phyloP scores from a whole-genome alignment of 2,113 vertebrate genomes.

The Apeltes quadracus region DNA sequence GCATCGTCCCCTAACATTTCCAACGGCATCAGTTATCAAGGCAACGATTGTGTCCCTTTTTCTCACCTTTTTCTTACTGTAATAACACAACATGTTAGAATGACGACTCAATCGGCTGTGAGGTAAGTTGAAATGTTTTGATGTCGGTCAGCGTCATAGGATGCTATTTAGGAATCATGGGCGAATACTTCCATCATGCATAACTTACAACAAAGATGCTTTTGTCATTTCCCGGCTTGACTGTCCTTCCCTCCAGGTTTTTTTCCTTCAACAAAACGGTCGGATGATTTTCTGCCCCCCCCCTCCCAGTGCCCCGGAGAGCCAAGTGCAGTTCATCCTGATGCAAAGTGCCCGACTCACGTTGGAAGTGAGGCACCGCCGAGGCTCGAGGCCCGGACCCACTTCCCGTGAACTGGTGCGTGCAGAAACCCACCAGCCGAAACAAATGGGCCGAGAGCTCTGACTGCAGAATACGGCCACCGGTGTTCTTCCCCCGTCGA shows the following conservation, averaged over 20 bases:
- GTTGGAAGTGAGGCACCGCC: conserved; percentile 2
- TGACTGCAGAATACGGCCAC: conserved; percentile 30
- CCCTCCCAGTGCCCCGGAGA: background rate
- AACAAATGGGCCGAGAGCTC: conserved; percentile 55
- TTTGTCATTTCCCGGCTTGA: background rate
- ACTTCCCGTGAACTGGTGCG: conserved; percentile 51
- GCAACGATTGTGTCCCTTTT: background rate
- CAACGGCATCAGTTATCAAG: conserved; percentile 2
- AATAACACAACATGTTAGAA: background rate
- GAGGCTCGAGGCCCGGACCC: background rate
- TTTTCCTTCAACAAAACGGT: background rate
- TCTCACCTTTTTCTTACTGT: too few species aligned
- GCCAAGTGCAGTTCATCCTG: conserved; percentile 2
- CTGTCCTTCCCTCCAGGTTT: background rate
- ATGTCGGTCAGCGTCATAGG: background rate
- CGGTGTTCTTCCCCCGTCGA: conserved; percentile 47
- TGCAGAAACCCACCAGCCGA: conserved; percentile 34
- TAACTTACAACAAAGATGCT: background rate
- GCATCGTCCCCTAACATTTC: conserved; percentile 31
- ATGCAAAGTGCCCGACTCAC: background rate
- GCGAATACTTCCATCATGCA: background rate
- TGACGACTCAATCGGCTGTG: background rate
- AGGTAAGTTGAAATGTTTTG: background rate
- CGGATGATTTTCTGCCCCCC: background rate
- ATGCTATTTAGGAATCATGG: background rate